Base-by-base conservation (phyloP, 35 echinoderm and acorn worm species). In the Lytechinus variegatus region DNA sequence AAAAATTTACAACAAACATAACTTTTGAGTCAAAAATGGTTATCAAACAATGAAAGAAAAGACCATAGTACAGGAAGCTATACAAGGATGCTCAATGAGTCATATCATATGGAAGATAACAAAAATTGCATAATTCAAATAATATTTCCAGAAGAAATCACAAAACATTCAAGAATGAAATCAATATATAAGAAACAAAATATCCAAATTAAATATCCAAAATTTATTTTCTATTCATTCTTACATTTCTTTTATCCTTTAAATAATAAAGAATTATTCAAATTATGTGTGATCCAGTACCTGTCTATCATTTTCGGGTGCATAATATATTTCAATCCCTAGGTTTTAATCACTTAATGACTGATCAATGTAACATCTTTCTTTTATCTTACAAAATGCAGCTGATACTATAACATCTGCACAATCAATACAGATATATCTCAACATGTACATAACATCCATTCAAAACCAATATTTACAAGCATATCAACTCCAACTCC, bases 111-210 rank as follows among this genome's bases (percentile, higher is more conserved):
- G 66, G 66, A 79, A 79, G 66, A 79, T 79, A 79, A 79, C 14
- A 79, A 79, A 60, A 79, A 79, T 79, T 79, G 66, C 66, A 79
- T 79, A 79, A 79, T 79, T 79, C 66, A 79, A 79, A 79, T 79
- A 19, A 79, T 24, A 79, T 79, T 79, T 79, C n/a, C 19, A 79
- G 14, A 79, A 79, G 66, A 79, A 79, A 79, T 79, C 66, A 79
- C 66, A 79, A 79, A 21, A 79, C 66, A 79, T 79, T 79, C 66
- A 79, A 79, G 66, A 24, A 79, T 79, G 7, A 79, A 58, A 79
- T 79, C 66, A 24, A 79, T 79, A 79, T 24, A 79, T 79, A 5
- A 79, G 19, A 79, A 79, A 19, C 19, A 24, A 79, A 16, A 79
- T 24, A 24, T 24, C 19, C 16, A 79, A 24, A 79, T 44, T 44